A percentile compares a stretch with the other conserved stretches of the same genome.
Conservation (phyloP, 2,113 vertebrate genomes). For the Erythrolamprus reginae region DNA sequence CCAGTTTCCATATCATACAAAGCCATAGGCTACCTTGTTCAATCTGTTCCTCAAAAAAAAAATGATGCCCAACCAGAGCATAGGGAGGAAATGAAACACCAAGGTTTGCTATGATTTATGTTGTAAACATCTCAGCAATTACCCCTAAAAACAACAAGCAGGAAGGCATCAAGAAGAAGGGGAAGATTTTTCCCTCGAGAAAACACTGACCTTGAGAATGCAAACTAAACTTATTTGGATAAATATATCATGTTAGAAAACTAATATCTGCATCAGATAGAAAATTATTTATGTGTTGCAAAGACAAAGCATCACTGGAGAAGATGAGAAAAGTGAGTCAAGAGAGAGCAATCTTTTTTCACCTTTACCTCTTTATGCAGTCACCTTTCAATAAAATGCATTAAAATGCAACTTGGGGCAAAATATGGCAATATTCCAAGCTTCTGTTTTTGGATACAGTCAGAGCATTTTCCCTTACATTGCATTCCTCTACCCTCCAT, state of each 20-base stretch:
- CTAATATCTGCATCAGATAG: neutral
- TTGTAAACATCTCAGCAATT: neutral
- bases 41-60: neutral
- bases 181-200: conserved; percentile 1
- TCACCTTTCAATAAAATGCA: neutral
- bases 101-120: neutral
- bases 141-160: neutral
- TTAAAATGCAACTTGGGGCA: neutral
- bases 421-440: neutral
- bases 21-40: neutral
- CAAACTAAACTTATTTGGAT: neutral
- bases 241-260: conserved; percentile 16
- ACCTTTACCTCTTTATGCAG: neutral
- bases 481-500: neutral
- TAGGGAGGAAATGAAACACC: neutral
- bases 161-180: conserved; percentile 3
- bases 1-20: neutral
- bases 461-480: neutral
- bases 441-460: neutral
- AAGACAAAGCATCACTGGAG: conserved; percentile 21
- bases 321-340: conserved; percentile 18
- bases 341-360: conserved; percentile 8
- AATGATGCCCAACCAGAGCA: neutral
- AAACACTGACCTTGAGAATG: neutral
- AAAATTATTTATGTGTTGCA: conserved; percentile 21